phyloP scores from a whole-genome alignment of 2,888 invertebrate genomes.

The Pogonocherus hispidulus region DNA sequence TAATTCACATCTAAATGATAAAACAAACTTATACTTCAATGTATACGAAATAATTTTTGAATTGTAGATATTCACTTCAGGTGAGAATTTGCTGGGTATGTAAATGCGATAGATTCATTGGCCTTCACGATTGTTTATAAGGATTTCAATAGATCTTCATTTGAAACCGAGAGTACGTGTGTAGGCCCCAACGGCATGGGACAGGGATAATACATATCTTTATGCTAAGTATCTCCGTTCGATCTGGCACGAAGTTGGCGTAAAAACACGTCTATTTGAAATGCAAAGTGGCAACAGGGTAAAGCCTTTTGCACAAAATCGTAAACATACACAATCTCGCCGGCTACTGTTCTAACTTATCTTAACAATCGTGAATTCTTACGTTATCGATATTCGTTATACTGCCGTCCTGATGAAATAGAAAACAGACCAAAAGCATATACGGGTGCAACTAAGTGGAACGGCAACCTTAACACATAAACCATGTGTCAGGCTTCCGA shows the following conservation, averaged over 20 bases:
- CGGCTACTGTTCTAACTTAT: constrained; percentile 62
- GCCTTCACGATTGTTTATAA: constrained; percentile 40
- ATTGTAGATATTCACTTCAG: neutral
- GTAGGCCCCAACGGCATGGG: constrained; percentile 59
- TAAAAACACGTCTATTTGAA: constrained; percentile 65
- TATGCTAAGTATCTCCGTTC: constrained; percentile 65
- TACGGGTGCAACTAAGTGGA: constrained; percentile 39
- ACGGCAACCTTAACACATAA: constrained; percentile 30
- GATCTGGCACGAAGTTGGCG: constrained; percentile 66
- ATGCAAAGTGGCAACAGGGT: constrained; percentile 64
- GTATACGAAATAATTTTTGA: too few relatives aligned
- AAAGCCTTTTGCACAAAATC: constrained; percentile 60
- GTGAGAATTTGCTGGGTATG: constrained; percentile 11
- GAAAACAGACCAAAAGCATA: constrained; percentile 43
- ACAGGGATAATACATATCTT: constrained; percentile 66
- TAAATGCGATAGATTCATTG: constrained; percentile 41
- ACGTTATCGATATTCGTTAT: constrained; percentile 57
- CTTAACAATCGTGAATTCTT: constrained; percentile 64
- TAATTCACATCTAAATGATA: too few relatives aligned
- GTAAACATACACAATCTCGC: constrained; percentile 63
- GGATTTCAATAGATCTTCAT: constrained; percentile 57
- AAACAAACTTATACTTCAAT: too few relatives aligned
- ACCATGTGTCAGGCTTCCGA: constrained; percentile 18
- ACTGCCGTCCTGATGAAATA: constrained; percentile 45
- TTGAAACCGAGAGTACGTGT: constrained; percentile 54